Evolutionary conservation across 2,797 vertebrate species (phyloP).

Genomic region (Squalus acanthias): DNA sequence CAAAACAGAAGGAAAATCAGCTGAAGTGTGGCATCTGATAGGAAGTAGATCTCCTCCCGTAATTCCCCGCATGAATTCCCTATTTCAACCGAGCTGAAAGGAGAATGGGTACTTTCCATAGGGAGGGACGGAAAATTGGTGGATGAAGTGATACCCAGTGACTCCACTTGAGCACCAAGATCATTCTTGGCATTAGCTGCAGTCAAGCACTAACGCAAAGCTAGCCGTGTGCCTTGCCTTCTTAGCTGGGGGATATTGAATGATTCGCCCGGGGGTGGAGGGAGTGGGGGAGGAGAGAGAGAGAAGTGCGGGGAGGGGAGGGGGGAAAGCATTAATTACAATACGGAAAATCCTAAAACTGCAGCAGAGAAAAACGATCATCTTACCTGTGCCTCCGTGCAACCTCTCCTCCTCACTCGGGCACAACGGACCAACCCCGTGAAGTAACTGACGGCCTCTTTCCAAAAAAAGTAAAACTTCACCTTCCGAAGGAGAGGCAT

Average conservation of each 20-base stretch:
- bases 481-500: not conserved
- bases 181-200: not conserved
- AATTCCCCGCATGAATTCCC: not conserved
- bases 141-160: no score
- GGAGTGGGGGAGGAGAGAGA: not conserved
- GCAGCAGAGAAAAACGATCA: not conserved
- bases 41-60: no score
- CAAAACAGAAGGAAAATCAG: no score
- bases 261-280: not conserved
- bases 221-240: not conserved
- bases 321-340: not conserved
- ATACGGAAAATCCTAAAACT: not conserved
- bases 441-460: not conserved
- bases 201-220: not conserved
- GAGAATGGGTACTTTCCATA: no score
- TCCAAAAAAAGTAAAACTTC: conserved; percentile 1
- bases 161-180: no score
- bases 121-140: no score
- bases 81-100: not conserved
- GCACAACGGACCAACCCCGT: not conserved
- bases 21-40: no score
- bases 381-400: not conserved
- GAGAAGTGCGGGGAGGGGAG: not conserved
- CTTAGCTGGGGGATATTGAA: not conserved
- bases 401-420: not conserved